Evolutionary conservation across 1,140 invertebrate genomes (phyloP).

Genomic region (Vollenhovia emeryi): DNA sequence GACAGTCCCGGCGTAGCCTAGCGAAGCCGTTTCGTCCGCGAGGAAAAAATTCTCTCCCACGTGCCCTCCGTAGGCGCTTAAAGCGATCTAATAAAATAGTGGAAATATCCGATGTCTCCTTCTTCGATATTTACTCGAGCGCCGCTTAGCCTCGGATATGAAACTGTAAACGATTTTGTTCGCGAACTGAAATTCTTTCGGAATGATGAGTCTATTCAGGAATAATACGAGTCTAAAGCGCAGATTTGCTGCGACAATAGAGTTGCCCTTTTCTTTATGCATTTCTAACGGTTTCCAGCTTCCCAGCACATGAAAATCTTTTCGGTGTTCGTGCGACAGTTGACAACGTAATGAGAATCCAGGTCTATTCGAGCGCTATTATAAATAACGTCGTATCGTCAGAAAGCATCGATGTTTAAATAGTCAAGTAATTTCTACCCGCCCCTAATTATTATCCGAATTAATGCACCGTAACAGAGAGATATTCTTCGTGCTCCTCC

Average conservation of each 20-base stretch:
- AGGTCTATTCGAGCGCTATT: too few species aligned
- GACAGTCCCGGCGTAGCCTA: constrained; percentile 3
- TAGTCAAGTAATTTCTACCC: too few species aligned
- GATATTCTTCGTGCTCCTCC: not conserved
- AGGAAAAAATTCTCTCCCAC: constrained; percentile 18
- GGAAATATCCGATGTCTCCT: not conserved
- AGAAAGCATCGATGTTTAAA: too few species aligned
- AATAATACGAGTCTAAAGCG: not conserved
- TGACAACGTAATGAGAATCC: constrained; percentile 15
- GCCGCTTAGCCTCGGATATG: not conserved
- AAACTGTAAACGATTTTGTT: not conserved
- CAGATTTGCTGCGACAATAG: not conserved
- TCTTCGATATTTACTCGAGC: not conserved
- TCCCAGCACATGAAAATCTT: not conserved
- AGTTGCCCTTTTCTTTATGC: not conserved
- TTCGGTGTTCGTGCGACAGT: not conserved
- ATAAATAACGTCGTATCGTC: too few species aligned
- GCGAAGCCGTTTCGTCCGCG: not conserved
- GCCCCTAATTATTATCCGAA: too few species aligned
- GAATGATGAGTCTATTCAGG: not conserved
- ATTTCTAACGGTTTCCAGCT: not conserved
- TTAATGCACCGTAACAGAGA: too few species aligned
- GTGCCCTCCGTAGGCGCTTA: not conserved
- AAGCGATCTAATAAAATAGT: not conserved
- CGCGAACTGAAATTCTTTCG: not conserved